Base-by-base conservation (phyloP, 2,797 vertebrate genomes). In the Vultur gryphus region DNA sequence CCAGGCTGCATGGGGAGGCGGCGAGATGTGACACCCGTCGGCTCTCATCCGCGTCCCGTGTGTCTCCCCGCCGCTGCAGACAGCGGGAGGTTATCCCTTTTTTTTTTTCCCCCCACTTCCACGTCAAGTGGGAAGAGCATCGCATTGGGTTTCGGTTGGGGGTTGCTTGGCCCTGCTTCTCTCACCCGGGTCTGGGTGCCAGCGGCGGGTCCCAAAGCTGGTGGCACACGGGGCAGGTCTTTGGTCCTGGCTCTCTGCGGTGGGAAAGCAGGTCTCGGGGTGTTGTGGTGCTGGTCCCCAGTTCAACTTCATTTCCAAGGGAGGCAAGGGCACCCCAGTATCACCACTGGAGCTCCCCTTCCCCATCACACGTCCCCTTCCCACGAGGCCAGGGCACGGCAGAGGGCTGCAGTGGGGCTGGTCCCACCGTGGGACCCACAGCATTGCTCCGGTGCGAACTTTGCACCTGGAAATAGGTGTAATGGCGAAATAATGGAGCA, bases 401-500 rank as follows among this genome's bases (percentile, higher is more conserved):
- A 72, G 29, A 46, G 48, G 16, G 52, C 46, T 76, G 44, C 37
- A 15, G 49, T 33, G n/a, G 55, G 69, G 17, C 65, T 51, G 28
- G 2, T 76, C 87, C 86, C 70, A 41, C 52, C 1, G 0, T 3
- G 5, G 48, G 82, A 58, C 80, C 91, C 88, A 39, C 91, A 44
- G 59, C 9, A 29, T 93, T 1, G 37, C 78, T 89, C 44, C 7
- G 11, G 64, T 69, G 5, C 3, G 46, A 95, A 84, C 89, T 87
- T 66, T 94, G 77, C 93, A 79, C 88, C 82, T 91, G 79, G 77
- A 84, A 90, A 76, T 57, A 57, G 92, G 87, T 83, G 59, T 96
- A 89, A 88, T 97, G 94, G 88, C 16, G 16, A 93, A 97, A 97
- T 97, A 95, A 97, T 97, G 94, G 82, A 94, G 90, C 78, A 95